phyloP scores from a whole-genome alignment of 2,113 vertebrate species.

The Lipophrys pholis region DNA sequence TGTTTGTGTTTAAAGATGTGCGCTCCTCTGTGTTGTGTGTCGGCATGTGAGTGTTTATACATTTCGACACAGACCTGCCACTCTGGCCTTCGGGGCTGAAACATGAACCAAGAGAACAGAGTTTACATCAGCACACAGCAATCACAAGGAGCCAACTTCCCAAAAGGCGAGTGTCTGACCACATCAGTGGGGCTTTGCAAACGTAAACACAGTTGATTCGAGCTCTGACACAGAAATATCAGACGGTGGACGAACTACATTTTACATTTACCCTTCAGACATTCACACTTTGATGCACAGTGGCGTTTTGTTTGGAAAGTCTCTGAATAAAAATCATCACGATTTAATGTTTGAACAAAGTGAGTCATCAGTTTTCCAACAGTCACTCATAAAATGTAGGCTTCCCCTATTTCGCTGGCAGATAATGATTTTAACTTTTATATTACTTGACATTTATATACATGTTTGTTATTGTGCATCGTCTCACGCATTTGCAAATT shows the following conservation, averaged over 20 bases:
- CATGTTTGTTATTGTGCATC: no score
- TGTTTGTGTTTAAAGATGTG: constrained; percentile 33
- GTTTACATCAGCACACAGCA: constrained; percentile 58
- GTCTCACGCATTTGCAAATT: no score
- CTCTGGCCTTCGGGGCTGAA: constrained; percentile 67
- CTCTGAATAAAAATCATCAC: constrained; percentile 18
- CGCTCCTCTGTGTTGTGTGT: constrained; percentile 24
- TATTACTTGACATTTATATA: no score
- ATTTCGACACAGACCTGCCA: constrained; percentile 56
- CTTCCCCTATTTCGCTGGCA: no score
- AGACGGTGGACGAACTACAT: constrained; percentile 56
- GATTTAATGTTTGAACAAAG: constrained; percentile 15
- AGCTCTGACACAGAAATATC: constrained; percentile 38
- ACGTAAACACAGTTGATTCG: constrained; percentile 71
- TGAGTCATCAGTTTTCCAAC: neutral
- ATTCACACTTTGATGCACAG: constrained; percentile 28
- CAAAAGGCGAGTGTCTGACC: constrained; percentile 52
- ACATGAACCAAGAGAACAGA: constrained; percentile 60
- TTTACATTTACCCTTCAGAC: constrained; percentile 64
- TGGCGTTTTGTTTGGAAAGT: constrained; percentile 53
- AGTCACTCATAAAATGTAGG: no score
- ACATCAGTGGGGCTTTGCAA: constrained; percentile 50
- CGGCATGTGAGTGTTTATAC: constrained; percentile 53
- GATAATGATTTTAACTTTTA: no score
- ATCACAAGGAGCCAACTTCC: constrained; percentile 57